Conservation (phyloP, 2,888 invertebrate genomes). For the Acronicta aceris region DNA sequence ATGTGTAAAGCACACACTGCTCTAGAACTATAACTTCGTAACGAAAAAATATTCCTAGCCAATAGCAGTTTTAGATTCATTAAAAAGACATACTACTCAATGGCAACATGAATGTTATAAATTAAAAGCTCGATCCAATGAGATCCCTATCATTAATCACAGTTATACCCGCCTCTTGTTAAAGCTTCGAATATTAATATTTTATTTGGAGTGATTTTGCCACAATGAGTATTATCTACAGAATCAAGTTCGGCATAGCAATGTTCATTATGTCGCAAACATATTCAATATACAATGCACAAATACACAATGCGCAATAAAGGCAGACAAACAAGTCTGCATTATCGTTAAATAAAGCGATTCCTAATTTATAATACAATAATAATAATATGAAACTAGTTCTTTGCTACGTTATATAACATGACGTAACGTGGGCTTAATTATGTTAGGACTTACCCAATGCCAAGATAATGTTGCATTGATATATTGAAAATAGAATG, state of each 20-base stretch:
- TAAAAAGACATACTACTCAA: constrained; percentile 22
- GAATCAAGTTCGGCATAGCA: constrained; percentile 23
- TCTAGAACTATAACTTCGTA: constrained; percentile 1
- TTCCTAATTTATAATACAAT: constrained; percentile 20
- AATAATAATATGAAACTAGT: constrained; percentile 23
- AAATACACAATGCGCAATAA: constrained; percentile 25
- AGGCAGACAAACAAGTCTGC: background rate
- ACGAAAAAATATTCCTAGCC: constrained; percentile 3
- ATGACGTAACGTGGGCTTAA: constrained; percentile 12
- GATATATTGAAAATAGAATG: constrained; percentile 45
- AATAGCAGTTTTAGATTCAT: constrained; percentile 16
- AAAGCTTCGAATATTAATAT: constrained; percentile 14
- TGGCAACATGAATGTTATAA: constrained; percentile 41
- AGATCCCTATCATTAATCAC: constrained; percentile 53
- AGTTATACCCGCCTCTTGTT: constrained; percentile 39
- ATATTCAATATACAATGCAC: constrained; percentile 40
- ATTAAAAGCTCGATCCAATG: constrained; percentile 40
- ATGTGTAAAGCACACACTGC: constrained; percentile 11
- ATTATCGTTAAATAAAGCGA: constrained; percentile 8
- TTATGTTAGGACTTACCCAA: constrained; percentile 33
- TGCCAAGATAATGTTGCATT: constrained; percentile 36
- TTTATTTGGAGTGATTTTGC: constrained; percentile 34
- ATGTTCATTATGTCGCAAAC: constrained; percentile 28
- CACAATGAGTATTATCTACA: constrained; percentile 43
- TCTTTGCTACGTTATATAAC: constrained; percentile 9